phyloP scores from a whole-genome alignment of 1,140 invertebrate genomes.

The Plectus sambesii region DNA sequence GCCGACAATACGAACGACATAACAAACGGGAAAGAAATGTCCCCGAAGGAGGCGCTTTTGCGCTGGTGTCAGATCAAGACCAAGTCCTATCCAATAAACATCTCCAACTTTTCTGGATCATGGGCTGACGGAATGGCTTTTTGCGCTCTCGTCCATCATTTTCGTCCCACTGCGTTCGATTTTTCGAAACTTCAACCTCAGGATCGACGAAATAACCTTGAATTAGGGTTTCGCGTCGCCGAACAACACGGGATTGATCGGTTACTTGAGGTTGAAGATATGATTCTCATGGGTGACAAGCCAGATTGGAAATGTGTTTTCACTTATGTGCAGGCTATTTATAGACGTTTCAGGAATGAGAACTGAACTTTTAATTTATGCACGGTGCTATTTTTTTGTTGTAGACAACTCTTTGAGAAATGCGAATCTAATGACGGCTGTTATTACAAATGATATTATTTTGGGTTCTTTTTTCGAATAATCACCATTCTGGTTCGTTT shows the following conservation, averaged over 20 bases:
- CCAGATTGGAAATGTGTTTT: conserved; percentile 99
- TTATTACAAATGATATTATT: too few species aligned
- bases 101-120: conserved; percentile 80
- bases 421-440: too few species aligned
- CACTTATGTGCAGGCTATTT: conserved; percentile 92
- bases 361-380: too few species aligned
- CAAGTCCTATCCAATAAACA: not conserved
- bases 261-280: conserved; percentile 92
- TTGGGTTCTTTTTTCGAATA: too few species aligned
- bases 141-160: conserved; percentile 89
- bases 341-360: conserved; percentile 60
- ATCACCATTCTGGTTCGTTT: too few species aligned
- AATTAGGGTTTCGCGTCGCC: too few species aligned
- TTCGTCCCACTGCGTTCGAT: conserved; percentile 40
- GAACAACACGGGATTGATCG: too few species aligned
- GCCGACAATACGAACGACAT: too few species aligned
- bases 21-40: too few species aligned
- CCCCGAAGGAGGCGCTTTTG: conserved; percentile 1
- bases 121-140: conserved; percentile 86
- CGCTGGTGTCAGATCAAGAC: conserved; percentile 1
- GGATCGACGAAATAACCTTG: too few species aligned
- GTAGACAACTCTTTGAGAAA: too few species aligned
- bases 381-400: too few species aligned
- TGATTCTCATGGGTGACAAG: conserved; percentile 71
- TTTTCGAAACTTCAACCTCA: not conserved